Evolutionary conservation across 2,888 invertebrate genomes (phyloP), one percentile per base, ranked within the genome.

Genomic region (Serripes groenlandicus): DNA sequence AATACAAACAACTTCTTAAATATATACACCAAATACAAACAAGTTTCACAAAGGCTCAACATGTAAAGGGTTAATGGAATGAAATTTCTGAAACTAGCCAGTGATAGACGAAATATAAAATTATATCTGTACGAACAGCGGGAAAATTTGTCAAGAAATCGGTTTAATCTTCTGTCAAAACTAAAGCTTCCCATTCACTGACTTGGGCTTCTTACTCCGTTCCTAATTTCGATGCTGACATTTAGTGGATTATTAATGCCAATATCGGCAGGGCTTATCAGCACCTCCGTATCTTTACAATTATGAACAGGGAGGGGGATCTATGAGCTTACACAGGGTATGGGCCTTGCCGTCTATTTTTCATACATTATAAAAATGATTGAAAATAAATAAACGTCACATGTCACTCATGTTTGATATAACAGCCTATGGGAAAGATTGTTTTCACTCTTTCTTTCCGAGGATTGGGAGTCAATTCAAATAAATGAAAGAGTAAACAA

Each of bases 81-180:
- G 42, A 42, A 42, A 26, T 30, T 52, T 74, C 80, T 85, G 85
- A 85, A 75, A 77, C 68, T 79, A 77, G 62, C 76, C 85, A 85
- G 85, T 32, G 68, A 78, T 80, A 60, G 70, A 37, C 54, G 54
- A 42, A 66, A 42, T 66, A 66, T 80, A 77, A 74, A 72, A 73
- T 68, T 30, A 71, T 62, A 75, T 75, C 78, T 32, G 34, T n/a
- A 60, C 54, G 78, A 83, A 42, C 86, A 86, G 86, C 86, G 78
- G 86, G 86, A 68, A 86, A 86, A 86, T 86, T 86, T 86, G 86
- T 86, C 86, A 86, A 81, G 81, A 83, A 81, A 75, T 32, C 66
- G 11, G 37, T 26, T 42, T 66, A 42, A 66, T 86, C 83, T 77
- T 64, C 80, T 86, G 86, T 81, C 86, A 86, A 75, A 86, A 83